Evolutionary conservation across 2,888 invertebrate species (phyloP), one percentile per base, ranked within the genome.

Genomic region (Helobdella robusta): DNA sequence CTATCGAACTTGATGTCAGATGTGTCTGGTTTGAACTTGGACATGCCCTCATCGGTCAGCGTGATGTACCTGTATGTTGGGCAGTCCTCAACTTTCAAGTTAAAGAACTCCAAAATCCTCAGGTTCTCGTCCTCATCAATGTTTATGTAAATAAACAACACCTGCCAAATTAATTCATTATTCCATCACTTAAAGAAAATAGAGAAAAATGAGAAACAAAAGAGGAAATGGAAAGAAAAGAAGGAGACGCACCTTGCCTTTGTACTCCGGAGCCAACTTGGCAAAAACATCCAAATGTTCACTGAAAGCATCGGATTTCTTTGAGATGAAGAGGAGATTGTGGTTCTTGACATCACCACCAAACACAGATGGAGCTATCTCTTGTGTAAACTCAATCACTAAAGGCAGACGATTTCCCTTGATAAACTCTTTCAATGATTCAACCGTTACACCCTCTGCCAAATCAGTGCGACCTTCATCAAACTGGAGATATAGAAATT

Each of bases 91-190:
- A 89, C 89, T 83, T 88, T 89, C 86, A 97, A 87, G 74, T 95
- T 97, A 82, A 99, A 99, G 89, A 95, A 99, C 82, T 99, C 98
- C 79, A 98, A 84, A 80, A 99, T 97, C 77, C 97, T 85, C 75
- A 88, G 87, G 82, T 98, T 95, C 79, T 98, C 97, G 77, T 91
- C 89, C 77, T 92, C 89, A 76, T 90, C 92, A 59, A 90, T 86
- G 81, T 98, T 89, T 79, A 99, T 91, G 74, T 89, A 89, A 35
- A 99, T 95, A 75, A 94, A 91, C 77, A 98, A 85, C 75, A 95
- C 86, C 84, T 86, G 72, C 5, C 30, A 2, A n/a, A 54, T 28
- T 18, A 48, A 1, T 25, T 64, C 48, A 44, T 34, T n/a, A 28
- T 32, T 18, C 50, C 0, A 20, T 28, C 34, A n/a, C 32, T n/a